Percentiles rank a stretch among this genome's conserved stretches.
Evolutionary conservation across 2,797 vertebrate genomes (phyloP).

Genomic region (Cichlasoma orientale): DNA sequence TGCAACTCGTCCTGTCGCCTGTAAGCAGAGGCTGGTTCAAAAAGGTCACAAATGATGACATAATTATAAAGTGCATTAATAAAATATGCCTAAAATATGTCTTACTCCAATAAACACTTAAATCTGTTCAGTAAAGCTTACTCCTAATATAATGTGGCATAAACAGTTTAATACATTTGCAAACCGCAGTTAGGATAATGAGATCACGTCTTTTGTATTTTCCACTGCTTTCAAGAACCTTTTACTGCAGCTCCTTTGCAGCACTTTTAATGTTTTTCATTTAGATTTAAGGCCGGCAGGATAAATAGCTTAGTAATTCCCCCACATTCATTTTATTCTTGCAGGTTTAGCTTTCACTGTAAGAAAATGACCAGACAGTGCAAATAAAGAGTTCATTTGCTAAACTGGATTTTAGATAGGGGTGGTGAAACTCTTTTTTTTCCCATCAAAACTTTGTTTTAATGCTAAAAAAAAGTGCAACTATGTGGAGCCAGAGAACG

Average conservation of each 20-base stretch:
- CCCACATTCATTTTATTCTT: background rate
- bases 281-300: background rate
- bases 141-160: background rate
- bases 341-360: background rate
- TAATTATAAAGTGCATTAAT: background rate
- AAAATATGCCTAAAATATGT: background rate
- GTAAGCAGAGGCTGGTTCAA: background rate
- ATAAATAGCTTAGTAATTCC: background rate
- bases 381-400: background rate
- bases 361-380: background rate
- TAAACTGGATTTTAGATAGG: background rate
- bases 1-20: background rate
- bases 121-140: background rate
- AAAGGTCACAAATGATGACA: background rate
- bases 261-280: background rate
- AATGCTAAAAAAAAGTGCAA: background rate
- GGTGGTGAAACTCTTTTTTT: background rate
- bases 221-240: background rate
- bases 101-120: background rate
- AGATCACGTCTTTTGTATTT: background rate
- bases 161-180: background rate
- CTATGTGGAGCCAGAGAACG: background rate
- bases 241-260: too few species aligned
- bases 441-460: background rate
- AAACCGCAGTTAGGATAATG: background rate